Base-by-base conservation (phyloP, 2,113 vertebrate species). In the Eupsittula cactorum region DNA sequence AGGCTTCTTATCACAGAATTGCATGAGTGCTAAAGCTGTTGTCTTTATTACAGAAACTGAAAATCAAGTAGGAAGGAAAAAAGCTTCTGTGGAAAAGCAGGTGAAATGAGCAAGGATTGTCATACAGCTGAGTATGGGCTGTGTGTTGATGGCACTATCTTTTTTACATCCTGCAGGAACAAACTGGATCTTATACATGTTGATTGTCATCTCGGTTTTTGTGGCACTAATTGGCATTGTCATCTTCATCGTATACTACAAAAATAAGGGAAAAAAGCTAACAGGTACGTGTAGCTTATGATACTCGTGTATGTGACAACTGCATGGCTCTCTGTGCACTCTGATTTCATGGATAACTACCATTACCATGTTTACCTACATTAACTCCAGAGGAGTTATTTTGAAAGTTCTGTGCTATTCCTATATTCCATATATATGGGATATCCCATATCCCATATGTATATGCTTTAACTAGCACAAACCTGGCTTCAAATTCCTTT, bases 241-340 rank as follows among this genome's bases (percentile, higher is more conserved):
- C 29, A 0, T 94, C 95, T 88, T 98, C 57, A 97, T 95, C 0
- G 8, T 98, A 21, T 98, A 96, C 93, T 98, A 97, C 52, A 97
- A 97, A 92, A 98, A 98, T n/a, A 97, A 98, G 69, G 97, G 97
- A 37, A 98, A 98, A 78, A 88, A 93, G 18, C 78, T 98, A 33
- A 98, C 97, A 98, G 98, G 98, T 98, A 98, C 0, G 46, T 93
- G 71, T 13, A 69, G 53, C 64, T 96, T 41, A 60, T 25, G 11
- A 13, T 73, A 31, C 41, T 85, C 27, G 6, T 55, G 67, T 75
- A 31, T 63, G 47, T 68, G 67, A 68, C 20, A 90, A 0, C 37
- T 57, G 11, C 9, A 6, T 68, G 70, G 60, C 37, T 28, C 44
- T n/a, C 46, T 74, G 12, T 55, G 47, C 5, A 0, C 37, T 57